Conservation (phyloP, 2,113 vertebrate genomes). For the Rhinoptilus africanus region DNA sequence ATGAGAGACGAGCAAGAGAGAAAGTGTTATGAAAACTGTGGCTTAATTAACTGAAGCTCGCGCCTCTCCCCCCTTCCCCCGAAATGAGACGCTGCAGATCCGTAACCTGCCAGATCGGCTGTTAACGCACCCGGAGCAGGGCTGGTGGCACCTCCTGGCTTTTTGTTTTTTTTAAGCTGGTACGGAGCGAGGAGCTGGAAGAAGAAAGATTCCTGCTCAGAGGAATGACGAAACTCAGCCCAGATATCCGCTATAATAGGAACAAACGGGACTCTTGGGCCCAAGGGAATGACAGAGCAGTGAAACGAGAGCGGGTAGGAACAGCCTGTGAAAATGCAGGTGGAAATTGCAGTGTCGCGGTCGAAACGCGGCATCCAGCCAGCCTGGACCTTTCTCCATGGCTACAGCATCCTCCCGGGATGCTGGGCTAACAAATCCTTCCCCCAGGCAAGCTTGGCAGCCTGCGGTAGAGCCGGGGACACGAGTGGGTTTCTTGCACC, state of each 20-base stretch:
- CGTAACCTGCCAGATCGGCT: conserved; percentile 18
- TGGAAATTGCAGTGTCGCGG: not conserved
- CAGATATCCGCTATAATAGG: not conserved
- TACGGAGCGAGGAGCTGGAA: not conserved
- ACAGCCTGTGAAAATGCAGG: not conserved
- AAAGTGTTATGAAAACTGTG: conserved; percentile 59
- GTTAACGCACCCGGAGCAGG: not conserved
- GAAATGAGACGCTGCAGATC: not conserved
- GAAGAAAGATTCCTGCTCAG: not conserved
- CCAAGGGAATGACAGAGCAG: not conserved
- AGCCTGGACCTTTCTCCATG: not conserved
- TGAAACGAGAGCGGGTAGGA: not conserved
- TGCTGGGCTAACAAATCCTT: not conserved
- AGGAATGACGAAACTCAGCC: not conserved
- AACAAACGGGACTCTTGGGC: not conserved
- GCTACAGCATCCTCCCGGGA: not conserved
- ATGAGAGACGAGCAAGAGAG: conserved; percentile 3
- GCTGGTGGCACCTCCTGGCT: not conserved
- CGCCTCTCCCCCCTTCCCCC: not conserved
- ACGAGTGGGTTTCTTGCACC: rapidly evolving
- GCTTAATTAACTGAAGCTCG: conserved; percentile 18
- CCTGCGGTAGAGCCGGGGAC: not conserved
- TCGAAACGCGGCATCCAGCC: rapidly evolving
- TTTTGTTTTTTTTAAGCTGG: not conserved
- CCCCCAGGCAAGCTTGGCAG: not conserved